Conservation (phyloP, 2,113 vertebrate species). For the Nansenia antarctica region DNA sequence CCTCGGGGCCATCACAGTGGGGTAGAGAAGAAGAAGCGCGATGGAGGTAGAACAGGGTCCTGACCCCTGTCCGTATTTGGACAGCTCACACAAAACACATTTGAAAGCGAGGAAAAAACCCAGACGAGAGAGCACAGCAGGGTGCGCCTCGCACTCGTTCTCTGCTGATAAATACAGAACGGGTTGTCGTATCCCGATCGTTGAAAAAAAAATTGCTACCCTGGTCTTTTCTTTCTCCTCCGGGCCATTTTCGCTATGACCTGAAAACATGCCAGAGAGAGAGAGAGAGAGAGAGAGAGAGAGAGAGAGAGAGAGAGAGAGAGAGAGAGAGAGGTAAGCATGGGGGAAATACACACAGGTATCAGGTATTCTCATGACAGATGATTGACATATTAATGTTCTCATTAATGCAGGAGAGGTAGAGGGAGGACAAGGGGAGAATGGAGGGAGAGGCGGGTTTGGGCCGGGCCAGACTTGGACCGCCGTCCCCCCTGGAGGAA, state of each 20-base stretch:
- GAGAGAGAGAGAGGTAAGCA: no score
- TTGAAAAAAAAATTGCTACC: neutral
- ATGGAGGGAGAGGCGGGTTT: no score
- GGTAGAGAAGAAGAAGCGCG: slow-evolving; percentile 43
- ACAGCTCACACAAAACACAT: slow-evolving; percentile 48
- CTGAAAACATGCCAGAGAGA: neutral
- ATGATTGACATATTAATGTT: no score
- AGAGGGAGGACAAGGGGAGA: no score
- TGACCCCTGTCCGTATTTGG: slow-evolving; percentile 50
- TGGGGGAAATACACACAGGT: no score
- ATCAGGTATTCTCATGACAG: no score
- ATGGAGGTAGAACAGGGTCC: slow-evolving; percentile 42
- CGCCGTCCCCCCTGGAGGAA: no score
- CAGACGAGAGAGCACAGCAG: neutral
- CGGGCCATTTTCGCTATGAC: neutral
- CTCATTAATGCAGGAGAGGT: no score
- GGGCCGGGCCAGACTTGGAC: no score
- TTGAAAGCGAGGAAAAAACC: slow-evolving; percentile 27
- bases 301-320: no score
- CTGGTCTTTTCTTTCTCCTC: neutral
- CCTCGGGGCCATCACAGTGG: neutral
- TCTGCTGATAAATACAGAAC: neutral
- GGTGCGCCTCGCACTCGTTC: neutral
- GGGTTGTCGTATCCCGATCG: no score
- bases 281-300: no score